These are phyloP conservation scores for Pollenia angustigena DNA, from an alignment of 2,888 invertebrate genomes.

Conservation along the genomic window DNA sequence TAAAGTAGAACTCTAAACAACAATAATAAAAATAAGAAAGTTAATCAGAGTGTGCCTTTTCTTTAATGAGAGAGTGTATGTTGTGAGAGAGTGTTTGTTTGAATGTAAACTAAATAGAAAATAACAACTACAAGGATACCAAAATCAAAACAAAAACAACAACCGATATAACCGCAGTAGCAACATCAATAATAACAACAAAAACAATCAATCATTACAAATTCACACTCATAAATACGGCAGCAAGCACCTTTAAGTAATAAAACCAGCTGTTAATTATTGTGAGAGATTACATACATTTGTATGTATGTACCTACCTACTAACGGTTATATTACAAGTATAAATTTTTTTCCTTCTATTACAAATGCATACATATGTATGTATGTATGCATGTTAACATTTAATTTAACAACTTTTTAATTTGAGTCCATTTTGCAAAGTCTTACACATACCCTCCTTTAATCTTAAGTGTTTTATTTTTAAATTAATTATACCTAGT, in stretches of 20 bases:
- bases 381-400: not conserved
- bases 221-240: slow-evolving; percentile 3
- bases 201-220: slow-evolving; percentile 19
- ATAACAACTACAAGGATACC: slow-evolving; percentile 54
- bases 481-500: slow-evolving; percentile 23
- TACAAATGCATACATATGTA: not conserved
- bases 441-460: not conserved
- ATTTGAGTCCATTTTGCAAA: not conserved
- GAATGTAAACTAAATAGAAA: slow-evolving; percentile 16
- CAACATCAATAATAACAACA: slow-evolving; percentile 26
- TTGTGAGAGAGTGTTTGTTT: not conserved
- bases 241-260: slow-evolving; percentile 50
- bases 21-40: slow-evolving; percentile 19
- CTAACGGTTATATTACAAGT: not conserved
- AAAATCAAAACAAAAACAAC: slow-evolving; percentile 70
- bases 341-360: not conserved
- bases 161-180: slow-evolving; percentile 31
- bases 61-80: not conserved
- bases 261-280: slow-evolving; percentile 31
- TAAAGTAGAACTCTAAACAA: slow-evolving; percentile 51
- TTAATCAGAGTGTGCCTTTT: slow-evolving; percentile 6
- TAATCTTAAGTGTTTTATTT: too few relatives aligned
- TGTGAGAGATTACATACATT: not conserved
- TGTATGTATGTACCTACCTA: not conserved
- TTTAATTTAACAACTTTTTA: not conserved